Percentiles rank a stretch among this genome's conserved stretches.
Evolutionary conservation across 2,888 invertebrate genomes (phyloP).

Genomic region (Ferrisia virgata): DNA sequence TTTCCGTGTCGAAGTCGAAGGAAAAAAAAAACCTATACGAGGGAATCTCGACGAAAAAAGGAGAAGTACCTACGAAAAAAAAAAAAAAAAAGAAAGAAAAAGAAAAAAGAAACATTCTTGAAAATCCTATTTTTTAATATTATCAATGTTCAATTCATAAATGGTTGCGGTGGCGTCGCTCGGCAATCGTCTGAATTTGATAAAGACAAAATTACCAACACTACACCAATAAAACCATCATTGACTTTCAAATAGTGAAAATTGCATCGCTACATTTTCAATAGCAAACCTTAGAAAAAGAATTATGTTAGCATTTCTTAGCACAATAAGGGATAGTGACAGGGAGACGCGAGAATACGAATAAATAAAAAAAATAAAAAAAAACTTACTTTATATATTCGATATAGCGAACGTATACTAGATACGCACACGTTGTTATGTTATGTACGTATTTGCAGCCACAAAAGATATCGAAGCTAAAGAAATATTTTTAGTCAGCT

Average conservation of each 20-base stretch:
- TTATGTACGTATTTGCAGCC: not conserved
- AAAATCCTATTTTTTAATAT: conserved; percentile 10
- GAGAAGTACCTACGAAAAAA: not conserved
- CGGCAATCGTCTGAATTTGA: not conserved
- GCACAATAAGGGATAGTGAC: not conserved
- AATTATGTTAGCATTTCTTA: conserved; percentile 3
- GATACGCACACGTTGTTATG: not conserved
- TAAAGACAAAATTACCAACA: conserved; percentile 1
- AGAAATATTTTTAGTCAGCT: not conserved
- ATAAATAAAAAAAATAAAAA: too few relatives aligned
- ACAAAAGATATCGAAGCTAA: not conserved
- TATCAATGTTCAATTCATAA: conserved; percentile 2
- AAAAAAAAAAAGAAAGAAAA: not conserved
- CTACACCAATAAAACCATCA: conserved; percentile 20
- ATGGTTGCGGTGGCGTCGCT: conserved; percentile 7
- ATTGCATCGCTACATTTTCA: conserved; percentile 13
- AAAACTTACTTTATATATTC: not conserved
- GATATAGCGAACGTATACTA: not conserved
- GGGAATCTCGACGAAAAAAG: not conserved
- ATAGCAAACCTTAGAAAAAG: conserved; percentile 23
- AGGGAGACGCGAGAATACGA: not conserved
- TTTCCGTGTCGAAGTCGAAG: not conserved
- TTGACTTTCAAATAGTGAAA: conserved; percentile 26
- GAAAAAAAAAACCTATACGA: not conserved
- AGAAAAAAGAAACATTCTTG: not conserved